phyloP scores from a whole-genome alignment of 2,888 invertebrate species.

The Papilio protenor region DNA sequence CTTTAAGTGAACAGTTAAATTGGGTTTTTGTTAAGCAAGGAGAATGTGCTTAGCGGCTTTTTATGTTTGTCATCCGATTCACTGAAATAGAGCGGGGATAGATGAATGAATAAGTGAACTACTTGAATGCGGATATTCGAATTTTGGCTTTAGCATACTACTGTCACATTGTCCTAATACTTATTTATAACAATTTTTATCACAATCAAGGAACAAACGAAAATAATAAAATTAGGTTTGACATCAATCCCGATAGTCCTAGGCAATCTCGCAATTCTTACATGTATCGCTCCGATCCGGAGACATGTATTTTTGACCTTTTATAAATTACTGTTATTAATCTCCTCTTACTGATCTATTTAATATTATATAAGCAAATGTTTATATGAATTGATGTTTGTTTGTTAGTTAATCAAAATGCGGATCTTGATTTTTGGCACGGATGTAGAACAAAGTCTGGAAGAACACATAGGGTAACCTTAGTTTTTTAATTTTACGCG shows the following conservation, averaged over 20 bases:
- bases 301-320: no score
- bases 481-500: no score
- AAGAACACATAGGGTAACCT: no score
- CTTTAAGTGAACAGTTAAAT: constrained; percentile 74
- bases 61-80: constrained; percentile 44
- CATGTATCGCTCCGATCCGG: background rate
- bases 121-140: background rate
- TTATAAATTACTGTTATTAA: no score
- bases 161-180: background rate
- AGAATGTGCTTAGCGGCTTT: constrained; percentile 60
- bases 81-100: background rate
- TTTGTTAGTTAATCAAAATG: no score
- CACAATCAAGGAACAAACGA: background rate
- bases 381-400: no score
- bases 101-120: background rate
- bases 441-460: no score
- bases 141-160: background rate
- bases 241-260: background rate
- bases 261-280: background rate
- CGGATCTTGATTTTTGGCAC: no score
- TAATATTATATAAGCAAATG: no score
- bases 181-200: background rate
- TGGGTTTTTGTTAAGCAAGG: constrained; percentile 70
- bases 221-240: background rate
- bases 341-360: no score